Percentiles rank a stretch among this genome's conserved stretches.
phyloP scores from a whole-genome alignment of 2,888 invertebrate genomes.

The Ichneumoninae sp. region DNA sequence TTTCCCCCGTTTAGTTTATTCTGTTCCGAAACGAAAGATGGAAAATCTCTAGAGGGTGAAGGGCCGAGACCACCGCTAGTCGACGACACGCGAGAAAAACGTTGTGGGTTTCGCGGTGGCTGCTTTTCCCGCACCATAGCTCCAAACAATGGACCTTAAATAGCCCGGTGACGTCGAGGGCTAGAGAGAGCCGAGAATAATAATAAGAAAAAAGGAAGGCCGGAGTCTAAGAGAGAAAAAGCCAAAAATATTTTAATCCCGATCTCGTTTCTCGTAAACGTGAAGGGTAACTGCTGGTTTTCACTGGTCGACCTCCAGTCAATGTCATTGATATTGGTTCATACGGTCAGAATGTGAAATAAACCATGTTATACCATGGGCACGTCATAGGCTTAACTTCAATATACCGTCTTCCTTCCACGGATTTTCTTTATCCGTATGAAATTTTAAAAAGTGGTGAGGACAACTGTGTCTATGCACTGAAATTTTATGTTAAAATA shows the following conservation, averaged over 20 bases:
- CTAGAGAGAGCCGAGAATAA: constrained; percentile 12
- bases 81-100: constrained; percentile 60
- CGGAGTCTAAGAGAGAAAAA: constrained; percentile 19
- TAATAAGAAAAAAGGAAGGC: constrained; percentile 33
- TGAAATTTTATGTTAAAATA: neutral
- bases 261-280: constrained; percentile 39
- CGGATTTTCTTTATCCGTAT: no score
- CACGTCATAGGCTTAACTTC: neutral
- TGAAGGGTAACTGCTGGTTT: neutral
- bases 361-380: neutral
- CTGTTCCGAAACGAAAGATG: constrained; percentile 32
- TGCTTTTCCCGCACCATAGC: constrained; percentile 62
- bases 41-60: constrained; percentile 34
- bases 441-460: no score
- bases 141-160: constrained; percentile 74
- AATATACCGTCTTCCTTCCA: neutral
- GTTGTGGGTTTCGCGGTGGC: constrained; percentile 28
- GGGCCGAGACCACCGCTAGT: constrained; percentile 35
- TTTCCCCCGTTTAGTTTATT: constrained; percentile 29
- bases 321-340: no score
- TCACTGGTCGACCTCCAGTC: constrained; percentile 10
- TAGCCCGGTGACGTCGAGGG: constrained; percentile 66
- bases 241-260: constrained; percentile 46
- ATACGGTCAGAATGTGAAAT: no score
- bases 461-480: neutral